These are phyloP conservation scores for Sarcophaga carnaria DNA, from an alignment of 2,888 invertebrate species.

Conservation along the genomic window DNA sequence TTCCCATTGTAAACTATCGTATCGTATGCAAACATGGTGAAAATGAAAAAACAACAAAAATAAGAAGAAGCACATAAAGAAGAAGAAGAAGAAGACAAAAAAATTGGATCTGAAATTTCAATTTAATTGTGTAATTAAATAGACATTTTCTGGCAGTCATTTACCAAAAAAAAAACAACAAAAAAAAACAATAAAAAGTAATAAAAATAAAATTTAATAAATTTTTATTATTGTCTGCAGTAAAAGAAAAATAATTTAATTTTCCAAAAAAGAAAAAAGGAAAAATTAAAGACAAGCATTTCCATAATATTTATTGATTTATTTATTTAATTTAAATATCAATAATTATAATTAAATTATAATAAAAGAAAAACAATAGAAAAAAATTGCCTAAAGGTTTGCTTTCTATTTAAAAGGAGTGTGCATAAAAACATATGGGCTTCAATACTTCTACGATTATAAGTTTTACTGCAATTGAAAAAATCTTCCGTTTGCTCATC, in stretches of 20 bases:
- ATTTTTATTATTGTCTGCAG: not conserved
- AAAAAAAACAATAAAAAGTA: no score
- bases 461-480: no score
- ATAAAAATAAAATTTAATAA: not conserved
- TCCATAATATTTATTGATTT: not conserved
- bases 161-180: not conserved
- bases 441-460: no score
- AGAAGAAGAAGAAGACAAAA: no score
- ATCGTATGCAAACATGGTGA: not conserved
- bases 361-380: no score
- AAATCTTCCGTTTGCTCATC: no score
- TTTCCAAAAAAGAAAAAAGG: not conserved
- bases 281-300: not conserved
- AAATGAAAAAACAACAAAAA: not conserved
- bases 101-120: conserved; percentile 17
- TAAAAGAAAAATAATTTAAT: not conserved
- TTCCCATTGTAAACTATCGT: conserved; percentile 14
- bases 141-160: conserved; percentile 39
- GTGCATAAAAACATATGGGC: no score
- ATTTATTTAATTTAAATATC: not conserved
- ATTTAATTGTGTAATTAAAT: conserved; percentile 59
- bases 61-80: not conserved
- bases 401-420: no score
- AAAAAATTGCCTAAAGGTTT: no score
- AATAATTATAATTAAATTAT: not conserved